Evolutionary conservation across 1,140 invertebrate genomes (phyloP), one percentile per base, ranked within the genome.

Genomic region (Archegozetes longisetosus): DNA sequence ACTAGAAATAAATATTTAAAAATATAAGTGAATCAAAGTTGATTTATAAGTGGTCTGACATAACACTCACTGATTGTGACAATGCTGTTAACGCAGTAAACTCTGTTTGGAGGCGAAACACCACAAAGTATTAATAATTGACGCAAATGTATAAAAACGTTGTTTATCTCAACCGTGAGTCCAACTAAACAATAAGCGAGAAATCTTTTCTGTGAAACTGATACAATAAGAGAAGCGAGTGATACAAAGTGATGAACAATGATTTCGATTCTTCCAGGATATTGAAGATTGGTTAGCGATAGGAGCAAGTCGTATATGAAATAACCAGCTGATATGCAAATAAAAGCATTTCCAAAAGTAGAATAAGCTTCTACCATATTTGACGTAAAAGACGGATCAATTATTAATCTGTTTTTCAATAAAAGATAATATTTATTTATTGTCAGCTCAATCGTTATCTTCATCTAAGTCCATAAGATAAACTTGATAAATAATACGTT

Each of bases 311-410:
- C 57, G 25, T 58, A 58, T 2, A 58, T 53, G 25, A 58, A 58
- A 27, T 58, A 58, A 40, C 57, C 57, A 25, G 50, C 50, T 22
- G 57, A 58, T 14, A 58, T 20, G 25, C 57, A 58, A 12, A 58
- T n/a, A 3, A 49, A 53, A 12, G 17, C n/a, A 1, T 46, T 29
- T 2, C 20, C 23, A 9, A 25, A 46, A 6, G 55, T 13, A n/a
- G 14, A n/a, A 27, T 57, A n/a, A n/a, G n/a, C 28, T 14, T 3
- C 6, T n/a, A 49, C 2, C 24, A 20, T 2, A 22, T 14, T 9
- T 50, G 2, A n/a, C 9, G 17, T 3, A 22, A 47, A 17, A 50
- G 28, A 12, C 24, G 53, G 28, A 27, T 28, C 49, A 51, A 54
- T 54, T 28, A 28, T 25, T 24, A 51, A 24, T 51, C 49, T 13